Evolutionary conservation across 1,140 invertebrate species (phyloP), one percentile per base, ranked within the genome.

Genomic region (Aphis gossypii): DNA sequence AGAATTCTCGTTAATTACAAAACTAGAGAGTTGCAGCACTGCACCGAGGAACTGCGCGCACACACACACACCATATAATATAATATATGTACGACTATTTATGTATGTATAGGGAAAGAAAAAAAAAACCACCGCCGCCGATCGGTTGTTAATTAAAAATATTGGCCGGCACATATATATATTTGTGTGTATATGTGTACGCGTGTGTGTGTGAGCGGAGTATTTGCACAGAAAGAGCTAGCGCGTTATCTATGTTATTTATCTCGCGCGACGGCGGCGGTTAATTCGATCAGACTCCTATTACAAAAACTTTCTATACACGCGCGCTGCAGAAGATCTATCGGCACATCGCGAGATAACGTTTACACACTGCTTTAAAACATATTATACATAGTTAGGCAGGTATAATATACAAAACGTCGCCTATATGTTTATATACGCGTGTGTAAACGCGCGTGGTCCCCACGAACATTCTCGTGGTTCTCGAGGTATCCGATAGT

Each of bases 131-230:
- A 21, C 14, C n/a, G 4, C 91, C 21, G 76, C 14, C 92, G 48
- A 93, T 83, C 68, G 92, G 82, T 93, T 84, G 92, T 93, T 93
- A 93, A 93, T 93, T 93, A 93, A 93, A 93, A 93, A 86, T 86
- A 93, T 93, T 84, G 46, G 82, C 48, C 23, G 2, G 82, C 25
- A 90, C 11, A 88, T 30, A 51, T 51, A 30, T 44, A 87, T 87
- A 48, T 18, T 18, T n/a, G 0, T n/a, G 4, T 68, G 11, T 76
- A 5, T 76, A n/a, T 76, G 2, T 30, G 9, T n/a, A 25, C 30
- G 56, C 30, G 9, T 30, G 56, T 60, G 60, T 76, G 23, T 23
- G 48, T 2, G 48, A 23, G 2, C n/a, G 2, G 41, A 35, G 44
- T 83, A 93, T 93, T 93, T 54, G 92, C 92, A 86, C 92, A 44